Evolutionary conservation across 1,140 invertebrate species (phyloP).

Genomic region (Vanessa atalanta): DNA sequence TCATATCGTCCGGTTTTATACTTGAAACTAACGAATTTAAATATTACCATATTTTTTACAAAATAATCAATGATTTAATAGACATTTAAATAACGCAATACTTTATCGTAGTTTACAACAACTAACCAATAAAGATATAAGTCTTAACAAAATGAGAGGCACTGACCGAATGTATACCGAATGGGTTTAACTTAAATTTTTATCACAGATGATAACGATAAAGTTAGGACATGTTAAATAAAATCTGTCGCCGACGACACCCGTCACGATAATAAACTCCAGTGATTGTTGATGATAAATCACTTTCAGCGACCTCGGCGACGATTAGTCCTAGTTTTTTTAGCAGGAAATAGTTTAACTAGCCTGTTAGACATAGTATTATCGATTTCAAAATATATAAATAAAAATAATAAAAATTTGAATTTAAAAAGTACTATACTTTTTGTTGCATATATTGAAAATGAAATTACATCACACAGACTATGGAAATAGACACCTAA

Average conservation of each 20-base stretch:
- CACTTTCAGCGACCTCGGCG: conserved; percentile 1
- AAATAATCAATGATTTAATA: too few relatives aligned
- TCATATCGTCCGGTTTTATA: too few relatives aligned
- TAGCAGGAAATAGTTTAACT: background rate
- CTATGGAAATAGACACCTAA: too few relatives aligned
- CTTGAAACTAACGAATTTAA: too few relatives aligned
- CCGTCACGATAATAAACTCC: conserved; percentile 38
- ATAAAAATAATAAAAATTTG: background rate
- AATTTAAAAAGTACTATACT: background rate
- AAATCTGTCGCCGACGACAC: conserved; percentile 39
- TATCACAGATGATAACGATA: conserved; percentile 45
- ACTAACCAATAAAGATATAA: background rate
- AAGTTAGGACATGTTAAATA: conserved; percentile 21
- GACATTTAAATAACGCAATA: too few relatives aligned
- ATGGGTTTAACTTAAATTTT: conserved; percentile 5
- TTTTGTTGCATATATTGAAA: background rate
- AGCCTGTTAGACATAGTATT: background rate
- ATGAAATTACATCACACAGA: background rate
- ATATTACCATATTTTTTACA: too few relatives aligned
- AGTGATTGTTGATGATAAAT: conserved; percentile 42
- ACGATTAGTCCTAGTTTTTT: background rate
- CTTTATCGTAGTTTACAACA: background rate
- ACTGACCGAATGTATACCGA: too few relatives aligned
- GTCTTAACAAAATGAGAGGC: background rate
- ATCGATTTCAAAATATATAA: background rate